These are phyloP conservation scores for Pristiophorus japonicus DNA, from an alignment of 2,113 vertebrate species.

Conservation along the genomic window DNA sequence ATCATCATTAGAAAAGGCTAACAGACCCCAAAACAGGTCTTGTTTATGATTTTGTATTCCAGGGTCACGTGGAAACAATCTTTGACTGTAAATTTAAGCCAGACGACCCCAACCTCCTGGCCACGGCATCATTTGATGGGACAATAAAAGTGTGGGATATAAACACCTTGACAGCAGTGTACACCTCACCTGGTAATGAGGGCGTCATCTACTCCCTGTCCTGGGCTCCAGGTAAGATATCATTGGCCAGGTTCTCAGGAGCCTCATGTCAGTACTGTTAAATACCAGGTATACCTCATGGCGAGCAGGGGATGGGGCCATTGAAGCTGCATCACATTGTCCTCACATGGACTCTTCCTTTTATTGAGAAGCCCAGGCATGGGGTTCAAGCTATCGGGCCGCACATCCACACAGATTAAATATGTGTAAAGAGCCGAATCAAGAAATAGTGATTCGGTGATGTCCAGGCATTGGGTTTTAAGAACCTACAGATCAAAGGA, in stretches of 20 bases:
- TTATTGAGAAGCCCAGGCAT: neutral
- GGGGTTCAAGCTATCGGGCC: neutral
- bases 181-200: conserved; percentile 92
- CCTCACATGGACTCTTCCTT: neutral
- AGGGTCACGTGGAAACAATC: conserved; percentile 98
- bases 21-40: neutral
- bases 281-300: too few species aligned
- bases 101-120: conserved; percentile 86
- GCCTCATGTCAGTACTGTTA: too few species aligned
- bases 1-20: neutral
- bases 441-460: neutral
- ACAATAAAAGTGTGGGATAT: conserved; percentile 98
- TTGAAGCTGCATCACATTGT: neutral
- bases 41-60: conserved; percentile 43
- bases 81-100: conserved; percentile 99
- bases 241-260: neutral
- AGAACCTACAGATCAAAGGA: too few species aligned
- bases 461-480: too few species aligned
- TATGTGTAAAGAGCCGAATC: neutral
- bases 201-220: conserved; percentile 95
- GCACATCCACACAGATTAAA: neutral
- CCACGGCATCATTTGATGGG: conserved; percentile 95
- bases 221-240: conserved; percentile 84
- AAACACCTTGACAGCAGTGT: conserved; percentile 82
- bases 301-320: neutral